Evolutionary conservation across 1,140 invertebrate species (phyloP).

Genomic region (Euglossa dilemma): DNA sequence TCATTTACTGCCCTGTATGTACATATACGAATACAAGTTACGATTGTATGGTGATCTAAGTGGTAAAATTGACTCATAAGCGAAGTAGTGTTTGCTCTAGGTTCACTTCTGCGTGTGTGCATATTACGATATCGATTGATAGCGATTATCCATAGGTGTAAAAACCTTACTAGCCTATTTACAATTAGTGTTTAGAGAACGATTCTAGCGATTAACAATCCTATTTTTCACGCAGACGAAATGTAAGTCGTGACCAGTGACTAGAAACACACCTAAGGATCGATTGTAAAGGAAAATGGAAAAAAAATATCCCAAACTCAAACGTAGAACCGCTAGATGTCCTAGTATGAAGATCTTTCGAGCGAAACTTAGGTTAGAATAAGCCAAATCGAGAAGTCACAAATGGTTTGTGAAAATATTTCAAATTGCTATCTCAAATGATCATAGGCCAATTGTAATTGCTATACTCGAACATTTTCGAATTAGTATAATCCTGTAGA

Average conservation of each 20-base stretch:
- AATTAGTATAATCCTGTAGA: background rate
- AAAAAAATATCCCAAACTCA: constrained; percentile 7
- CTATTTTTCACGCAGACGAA: constrained; percentile 14
- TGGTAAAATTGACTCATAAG: constrained; percentile 15
- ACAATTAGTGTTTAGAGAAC: constrained; percentile 34
- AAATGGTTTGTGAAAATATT: background rate
- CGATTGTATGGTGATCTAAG: constrained; percentile 5
- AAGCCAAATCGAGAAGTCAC: background rate
- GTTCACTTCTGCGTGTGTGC: constrained; percentile 43
- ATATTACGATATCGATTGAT: constrained; percentile 43
- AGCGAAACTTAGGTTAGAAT: background rate
- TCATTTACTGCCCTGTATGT: constrained; percentile 27
- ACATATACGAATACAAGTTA: constrained; percentile 28
- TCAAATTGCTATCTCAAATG: background rate
- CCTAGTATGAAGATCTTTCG: constrained; percentile 2
- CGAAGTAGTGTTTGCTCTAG: constrained; percentile 46
- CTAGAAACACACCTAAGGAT: background rate
- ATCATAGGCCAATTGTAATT: background rate
- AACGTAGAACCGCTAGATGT: constrained; percentile 54
- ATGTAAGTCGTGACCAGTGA: constrained; percentile 7
- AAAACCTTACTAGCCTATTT: constrained; percentile 54
- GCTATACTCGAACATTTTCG: background rate
- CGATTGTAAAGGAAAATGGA: constrained; percentile 1
- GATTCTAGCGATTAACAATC: constrained; percentile 24
- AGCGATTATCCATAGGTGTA: constrained; percentile 49